Base-by-base conservation (phyloP, 1,140 invertebrate genomes). In the Drosophila bocqueti region DNA sequence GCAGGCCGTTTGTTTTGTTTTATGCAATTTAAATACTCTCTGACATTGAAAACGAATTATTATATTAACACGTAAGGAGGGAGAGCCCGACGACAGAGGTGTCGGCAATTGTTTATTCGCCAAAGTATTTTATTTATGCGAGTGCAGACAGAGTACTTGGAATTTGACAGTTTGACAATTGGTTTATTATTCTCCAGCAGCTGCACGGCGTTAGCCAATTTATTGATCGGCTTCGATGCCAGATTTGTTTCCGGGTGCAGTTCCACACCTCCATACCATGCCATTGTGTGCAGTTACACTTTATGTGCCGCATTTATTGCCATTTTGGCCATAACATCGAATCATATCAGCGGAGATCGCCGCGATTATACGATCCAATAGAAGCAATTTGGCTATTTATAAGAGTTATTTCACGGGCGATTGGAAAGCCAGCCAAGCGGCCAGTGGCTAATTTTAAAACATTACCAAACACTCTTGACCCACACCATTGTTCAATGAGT, bases 101-200 rank as follows among this genome's bases (percentile, higher is more conserved):
- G 43, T 49, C 64, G 46, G 18, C 57, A 46, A 45, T 71, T 79
- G 58, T 49, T 61, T 47, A 61, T 76, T 58, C 47, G 60, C 58
- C 62, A 42, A 59, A 64, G 64, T 62, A 83, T 69, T 67, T 71
- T 80, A 67, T 79, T 71, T 78, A 82, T 75, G 64, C 42, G 61
- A 72, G 36, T 63, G 38, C 54, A 65, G 54, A 75, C 34, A 73
- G 67, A 40, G 60, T 68, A 60, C 60, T 40, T 36, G 79, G 83
- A 86, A 86, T 86, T 86, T 86, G 83, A 87, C 83, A 83, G 85
- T 73, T 79, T 83, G 76, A 82, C 83, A 79, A 76, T 79, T 79
- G 46, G 64, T 73, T 74, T 77, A 65, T 68, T 68, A 62, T 60
- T 24, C 29, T 18, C 29, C 26, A n/a, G 29, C 63, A 61, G 34